Evolutionary conservation across 2,888 invertebrate species (phyloP), one percentile per base, ranked within the genome.

Genomic region (Cerastis leucographa): DNA sequence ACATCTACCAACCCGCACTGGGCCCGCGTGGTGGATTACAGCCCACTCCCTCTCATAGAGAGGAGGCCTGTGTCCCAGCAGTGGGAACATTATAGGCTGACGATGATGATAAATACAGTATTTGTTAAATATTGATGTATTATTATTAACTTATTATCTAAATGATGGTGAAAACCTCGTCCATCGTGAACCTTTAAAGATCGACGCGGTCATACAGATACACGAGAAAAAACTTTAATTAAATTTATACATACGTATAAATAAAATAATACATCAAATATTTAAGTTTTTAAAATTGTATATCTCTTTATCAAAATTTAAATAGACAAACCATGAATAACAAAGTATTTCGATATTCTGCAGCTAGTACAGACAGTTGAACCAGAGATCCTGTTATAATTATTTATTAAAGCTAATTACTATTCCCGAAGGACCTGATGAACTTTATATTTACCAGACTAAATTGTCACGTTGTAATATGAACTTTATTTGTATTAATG

Each of bases 391-490:
- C 11, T 46, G 3, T 14, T 14, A 64, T 64, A 29, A 66, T 66
- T 71, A 77, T 35, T 76, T 56, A 83, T 71, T 61, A 35, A 78
- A 42, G 54, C 54, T 80, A 80, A 80, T 83, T 78, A 54, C 46
- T 71, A 61, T 80, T 35, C 80, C 66, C 66, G 12, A 42, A 71
- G 66, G 61, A 35, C 25, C 19, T 61, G 11, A 77, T 71, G 61
- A 56, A 49, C 46, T 71, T 61, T 46, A 49, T 61, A 54, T 61
- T 71, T 66, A 29, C 65, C 29, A 40, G 22, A 40, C 17, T 19
- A 49, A 35, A 25, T 61, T 56, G n/a, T 56, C 44, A 71, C 54
- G 11, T 22, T 49, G 46, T 35, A 77, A 66, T 78, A n/a, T 61
- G 12, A 66, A 65, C 22, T 71, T 29, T 71, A 35, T n/a, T 0